These are phyloP conservation scores for Lacanobia oleracea DNA, from an alignment of 2,888 invertebrate species.

Conservation along the genomic window DNA sequence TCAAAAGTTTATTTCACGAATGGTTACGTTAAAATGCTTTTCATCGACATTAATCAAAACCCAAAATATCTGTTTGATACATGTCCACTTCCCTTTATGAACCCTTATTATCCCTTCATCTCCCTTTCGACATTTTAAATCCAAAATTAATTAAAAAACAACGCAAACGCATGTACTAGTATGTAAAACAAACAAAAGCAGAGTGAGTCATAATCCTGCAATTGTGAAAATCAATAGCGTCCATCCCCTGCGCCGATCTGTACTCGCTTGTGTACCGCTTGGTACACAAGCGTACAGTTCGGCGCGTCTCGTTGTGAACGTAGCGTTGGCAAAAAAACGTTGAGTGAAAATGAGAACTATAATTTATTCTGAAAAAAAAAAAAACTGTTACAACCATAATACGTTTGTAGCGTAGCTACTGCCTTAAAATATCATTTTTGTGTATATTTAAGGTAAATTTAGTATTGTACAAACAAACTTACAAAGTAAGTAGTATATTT, in stretches of 20 bases:
- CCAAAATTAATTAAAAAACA: constrained; percentile 54
- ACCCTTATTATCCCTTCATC: not conserved
- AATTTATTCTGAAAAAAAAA: too few relatives aligned
- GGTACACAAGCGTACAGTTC: too few relatives aligned
- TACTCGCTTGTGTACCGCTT: constrained; percentile 80
- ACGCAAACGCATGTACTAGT: constrained; percentile 22
- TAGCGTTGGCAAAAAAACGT: constrained; percentile 73
- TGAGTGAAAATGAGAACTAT: not conserved
- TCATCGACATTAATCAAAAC: not conserved
- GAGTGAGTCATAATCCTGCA: constrained; percentile 85
- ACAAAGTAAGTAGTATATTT: too few relatives aligned
- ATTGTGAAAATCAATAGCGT: constrained; percentile 85
- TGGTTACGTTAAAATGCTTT: not conserved
- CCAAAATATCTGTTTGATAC: not conserved
- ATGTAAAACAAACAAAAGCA: constrained; percentile 62
- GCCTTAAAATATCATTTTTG: too few relatives aligned
- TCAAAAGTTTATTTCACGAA: not conserved
- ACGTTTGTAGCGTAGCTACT: too few relatives aligned
- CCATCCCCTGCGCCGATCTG: constrained; percentile 73
- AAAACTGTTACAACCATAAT: too few relatives aligned
- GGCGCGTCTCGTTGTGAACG: constrained; percentile 67
- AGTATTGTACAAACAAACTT: too few relatives aligned
- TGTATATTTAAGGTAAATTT: too few relatives aligned
- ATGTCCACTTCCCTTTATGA: not conserved
- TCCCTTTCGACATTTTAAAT: constrained; percentile 31